These are phyloP conservation scores for Lynx canadensis DNA, from an alignment of 2,113 vertebrate species.

Conservation along the genomic window DNA sequence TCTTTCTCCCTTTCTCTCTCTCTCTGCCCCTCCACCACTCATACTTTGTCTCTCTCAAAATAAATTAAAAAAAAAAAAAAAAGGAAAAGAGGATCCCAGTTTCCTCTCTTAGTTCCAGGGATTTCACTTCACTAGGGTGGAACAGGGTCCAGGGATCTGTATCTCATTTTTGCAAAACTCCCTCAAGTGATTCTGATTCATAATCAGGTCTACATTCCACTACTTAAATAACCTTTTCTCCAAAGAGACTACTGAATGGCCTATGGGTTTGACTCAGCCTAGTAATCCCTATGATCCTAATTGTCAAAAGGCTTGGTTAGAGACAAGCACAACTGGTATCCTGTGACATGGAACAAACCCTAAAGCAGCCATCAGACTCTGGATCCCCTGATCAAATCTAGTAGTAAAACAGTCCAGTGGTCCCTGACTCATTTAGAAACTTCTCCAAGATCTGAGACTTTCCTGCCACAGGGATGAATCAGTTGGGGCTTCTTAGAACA, in stretches of 20 bases:
- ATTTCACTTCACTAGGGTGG: not conserved
- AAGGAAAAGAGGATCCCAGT: not conserved
- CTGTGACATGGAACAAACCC: not conserved
- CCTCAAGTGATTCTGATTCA: slow-evolving; percentile 29
- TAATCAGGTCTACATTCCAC: not conserved
- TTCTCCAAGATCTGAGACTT: slow-evolving; percentile 22
- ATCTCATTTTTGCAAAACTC: not conserved
- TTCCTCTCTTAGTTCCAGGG: not conserved
- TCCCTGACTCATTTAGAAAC: not conserved
- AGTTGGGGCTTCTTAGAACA: slow-evolving; percentile 25
- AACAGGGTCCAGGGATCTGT: not conserved
- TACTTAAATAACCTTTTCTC: not conserved
- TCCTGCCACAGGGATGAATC: not conserved
- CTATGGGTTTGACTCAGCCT: not conserved
- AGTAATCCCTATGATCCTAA: not conserved
- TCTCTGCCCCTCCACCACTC: no score
- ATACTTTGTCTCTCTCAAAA: no score
- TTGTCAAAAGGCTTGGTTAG: slow-evolving; percentile 19
- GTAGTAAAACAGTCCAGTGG: not conserved
- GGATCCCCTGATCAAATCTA: not conserved
- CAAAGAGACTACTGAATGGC: not conserved
- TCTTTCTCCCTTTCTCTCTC: no score
- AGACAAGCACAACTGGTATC: not conserved
- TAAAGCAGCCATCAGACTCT: not conserved
- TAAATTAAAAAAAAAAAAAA: no score